Base-by-base conservation (phyloP, 53 echinoderm and acorn worm genomes). In the Paracentrotus lividus region DNA sequence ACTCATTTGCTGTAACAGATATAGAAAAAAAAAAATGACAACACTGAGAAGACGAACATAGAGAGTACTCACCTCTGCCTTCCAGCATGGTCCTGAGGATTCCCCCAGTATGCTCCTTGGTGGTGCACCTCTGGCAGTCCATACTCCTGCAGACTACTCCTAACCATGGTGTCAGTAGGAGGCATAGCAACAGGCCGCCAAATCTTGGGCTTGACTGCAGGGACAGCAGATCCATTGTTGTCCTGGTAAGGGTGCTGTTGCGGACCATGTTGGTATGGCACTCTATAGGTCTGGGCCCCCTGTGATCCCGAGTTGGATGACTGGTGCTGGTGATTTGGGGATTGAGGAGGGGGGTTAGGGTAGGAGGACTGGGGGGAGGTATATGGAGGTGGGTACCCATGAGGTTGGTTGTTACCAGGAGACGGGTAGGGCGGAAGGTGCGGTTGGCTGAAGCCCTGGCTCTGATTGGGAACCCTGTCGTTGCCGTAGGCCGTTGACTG, bases 21-120 rank as follows among this genome's bases (percentile, higher is more conserved):
- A n/a, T n/a, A n/a, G n/a, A n/a, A n/a, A n/a, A n/a, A n/a, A n/a
- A n/a, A n/a, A n/a, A n/a, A n/a, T n/a, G n/a, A n/a, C n/a, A n/a
- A 7, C 8, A 55, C 16, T 36, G 4, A 36, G 16, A 69, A 20
- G 29, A 65, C 32, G 29, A 27, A 29, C 16, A 78, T 43, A 9
- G 26, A 23, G n/a, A 40, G 20, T 29, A 21, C 49, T 90, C 18
- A 90, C 84, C 90, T 92, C 34, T 92, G 92, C 26, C 92, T 92
- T 31, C 81, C 58, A 51, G 69, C 69, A 92, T 78, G 77, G 55
- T 99, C 99, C 53, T 95, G 94, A 31, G 96, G 96, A 42, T 95
- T 99, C 29, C 96, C 90, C 88, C 97, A 99, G 92, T 95, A 99
- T 23, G 97, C 97, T 51, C 93, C 93, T 85, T 96, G 94, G 77